Percentiles rank a stretch among this genome's conserved stretches.
Conservation (phyloP, 2,113 vertebrate species). For the Condylura cristata region DNA sequence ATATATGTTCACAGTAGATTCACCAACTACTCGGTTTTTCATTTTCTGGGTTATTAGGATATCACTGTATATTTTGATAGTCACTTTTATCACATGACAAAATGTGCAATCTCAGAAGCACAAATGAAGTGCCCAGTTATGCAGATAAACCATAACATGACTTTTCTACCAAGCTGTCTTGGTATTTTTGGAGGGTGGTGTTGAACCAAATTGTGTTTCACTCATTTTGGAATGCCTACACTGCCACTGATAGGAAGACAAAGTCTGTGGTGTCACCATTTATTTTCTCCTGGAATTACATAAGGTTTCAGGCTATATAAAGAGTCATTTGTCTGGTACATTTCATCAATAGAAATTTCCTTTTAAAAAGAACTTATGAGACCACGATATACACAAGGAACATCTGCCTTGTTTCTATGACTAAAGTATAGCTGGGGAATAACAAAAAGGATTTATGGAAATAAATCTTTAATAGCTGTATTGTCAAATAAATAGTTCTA, state of each 20-base stretch:
- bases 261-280: not conserved
- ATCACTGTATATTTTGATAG: not conserved
- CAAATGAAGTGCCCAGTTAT: not conserved
- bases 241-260: not conserved
- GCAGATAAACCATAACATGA: not conserved
- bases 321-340: not conserved
- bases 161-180: not conserved
- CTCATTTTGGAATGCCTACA: not conserved
- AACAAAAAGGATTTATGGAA: not conserved
- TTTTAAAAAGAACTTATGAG: not conserved
- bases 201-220: no score
- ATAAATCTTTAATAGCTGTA: not conserved
- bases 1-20: not conserved
- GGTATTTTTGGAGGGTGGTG: not conserved
- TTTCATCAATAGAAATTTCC: constrained; percentile 15
- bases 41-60: not conserved
- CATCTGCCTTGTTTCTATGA: not conserved
- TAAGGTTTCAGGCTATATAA: not conserved
- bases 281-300: not conserved
- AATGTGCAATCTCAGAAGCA: not conserved
- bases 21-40: not conserved
- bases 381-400: not conserved
- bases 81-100: not conserved
- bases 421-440: not conserved
- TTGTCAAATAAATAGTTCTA: not conserved